Evolutionary conservation across 2,888 invertebrate genomes (phyloP).

Genomic region (Yponomeuta plumbellus): DNA sequence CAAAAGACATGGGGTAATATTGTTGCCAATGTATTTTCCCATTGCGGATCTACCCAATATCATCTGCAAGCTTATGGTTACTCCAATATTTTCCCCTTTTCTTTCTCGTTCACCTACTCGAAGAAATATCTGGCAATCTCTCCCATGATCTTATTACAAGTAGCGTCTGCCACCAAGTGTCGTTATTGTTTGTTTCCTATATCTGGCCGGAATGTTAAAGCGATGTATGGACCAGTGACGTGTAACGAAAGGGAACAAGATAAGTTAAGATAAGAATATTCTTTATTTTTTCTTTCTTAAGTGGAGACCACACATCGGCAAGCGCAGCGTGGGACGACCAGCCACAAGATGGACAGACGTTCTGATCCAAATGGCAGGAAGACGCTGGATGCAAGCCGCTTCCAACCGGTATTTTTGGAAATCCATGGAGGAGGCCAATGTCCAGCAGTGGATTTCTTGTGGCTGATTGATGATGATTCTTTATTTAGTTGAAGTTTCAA

Average conservation of each 20-base stretch:
- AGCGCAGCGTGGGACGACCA: too few species aligned
- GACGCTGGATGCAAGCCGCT: too few species aligned
- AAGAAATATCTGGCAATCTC: not conserved
- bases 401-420: too few species aligned
- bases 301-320: too few species aligned
- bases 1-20: not conserved
- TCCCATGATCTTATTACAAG: not conserved
- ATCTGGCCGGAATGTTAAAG: not conserved
- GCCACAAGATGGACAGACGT: too few species aligned
- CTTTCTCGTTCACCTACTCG: not conserved
- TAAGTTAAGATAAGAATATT: too few species aligned
- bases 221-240: not conserved
- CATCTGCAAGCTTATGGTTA: not conserved
- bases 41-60: not conserved
- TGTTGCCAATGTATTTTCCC: not conserved
- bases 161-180: constrained; percentile 2
- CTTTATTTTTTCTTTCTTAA: too few species aligned
- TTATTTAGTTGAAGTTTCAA: too few species aligned
- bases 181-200: not conserved
- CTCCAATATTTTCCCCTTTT: not conserved
- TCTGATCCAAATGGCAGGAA: too few species aligned
- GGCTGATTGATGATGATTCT: too few species aligned
- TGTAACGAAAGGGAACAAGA: not conserved
- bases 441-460: too few species aligned
- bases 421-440: too few species aligned